A percentile compares a stretch with the other conserved stretches of the same genome.
phyloP scores from a whole-genome alignment of 2,888 invertebrate genomes.

The Onchidella celtica region DNA sequence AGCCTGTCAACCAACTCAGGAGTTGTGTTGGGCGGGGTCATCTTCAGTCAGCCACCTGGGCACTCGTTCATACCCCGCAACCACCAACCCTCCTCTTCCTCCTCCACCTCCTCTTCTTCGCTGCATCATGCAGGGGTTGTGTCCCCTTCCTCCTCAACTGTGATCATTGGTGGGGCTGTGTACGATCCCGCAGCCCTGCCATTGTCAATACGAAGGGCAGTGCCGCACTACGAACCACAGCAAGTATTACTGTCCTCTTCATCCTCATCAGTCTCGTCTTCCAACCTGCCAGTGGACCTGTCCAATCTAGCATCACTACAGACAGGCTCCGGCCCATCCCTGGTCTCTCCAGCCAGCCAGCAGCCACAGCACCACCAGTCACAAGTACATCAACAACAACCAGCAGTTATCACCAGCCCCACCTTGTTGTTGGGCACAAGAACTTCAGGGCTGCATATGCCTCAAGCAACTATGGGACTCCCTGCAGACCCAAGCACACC shows the following conservation, averaged over 20 bases:
- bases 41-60: slow-evolving; percentile 39
- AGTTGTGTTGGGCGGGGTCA: slow-evolving; percentile 31
- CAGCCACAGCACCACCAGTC: slow-evolving; percentile 42
- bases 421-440: slow-evolving; percentile 5
- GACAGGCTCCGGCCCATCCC: slow-evolving; percentile 8
- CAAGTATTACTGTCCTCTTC: slow-evolving; percentile 47
- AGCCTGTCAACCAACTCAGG: slow-evolving; percentile 24
- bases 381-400: slow-evolving; percentile 10
- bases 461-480: neutral
- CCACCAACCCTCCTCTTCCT: slow-evolving; percentile 38
- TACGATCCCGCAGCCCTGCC: slow-evolving; percentile 32
- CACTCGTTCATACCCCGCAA: slow-evolving; percentile 37
- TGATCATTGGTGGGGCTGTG: slow-evolving; percentile 42
- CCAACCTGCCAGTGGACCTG: slow-evolving; percentile 50
- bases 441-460: slow-evolving; percentile 2
- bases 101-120: slow-evolving; percentile 51
- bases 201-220: neutral
- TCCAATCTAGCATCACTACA: slow-evolving; percentile 12
- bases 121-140: slow-evolving; percentile 40
- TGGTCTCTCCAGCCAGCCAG: slow-evolving; percentile 15
- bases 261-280: slow-evolving; percentile 42
- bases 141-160: slow-evolving; percentile 9
- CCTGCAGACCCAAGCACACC: slow-evolving; percentile 11
- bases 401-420: slow-evolving; percentile 28
- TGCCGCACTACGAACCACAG: slow-evolving; percentile 36